Evolutionary conservation across 1,140 invertebrate species (phyloP).

Genomic region (Cydia pomonella): DNA sequence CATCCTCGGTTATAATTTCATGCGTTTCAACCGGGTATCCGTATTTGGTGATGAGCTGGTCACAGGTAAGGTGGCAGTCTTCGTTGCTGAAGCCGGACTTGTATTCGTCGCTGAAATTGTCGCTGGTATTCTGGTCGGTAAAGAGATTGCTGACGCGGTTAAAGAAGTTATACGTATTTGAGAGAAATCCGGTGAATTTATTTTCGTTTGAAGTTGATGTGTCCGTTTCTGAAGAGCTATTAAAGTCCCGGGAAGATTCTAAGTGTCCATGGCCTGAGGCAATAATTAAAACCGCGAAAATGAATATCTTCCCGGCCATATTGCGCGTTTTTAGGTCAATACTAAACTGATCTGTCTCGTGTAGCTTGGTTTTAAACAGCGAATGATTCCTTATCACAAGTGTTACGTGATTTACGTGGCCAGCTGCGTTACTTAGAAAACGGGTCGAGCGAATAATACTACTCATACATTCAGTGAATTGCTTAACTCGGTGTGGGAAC

Average conservation of each 20-base stretch:
- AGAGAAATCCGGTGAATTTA: slow-evolving; percentile 36
- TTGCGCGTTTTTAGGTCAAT: slow-evolving; percentile 4
- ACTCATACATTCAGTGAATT: background rate
- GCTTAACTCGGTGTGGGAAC: too few relatives aligned
- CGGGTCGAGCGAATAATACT: background rate
- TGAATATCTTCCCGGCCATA: slow-evolving; percentile 13
- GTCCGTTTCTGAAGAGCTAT: background rate
- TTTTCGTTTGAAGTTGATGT: background rate
- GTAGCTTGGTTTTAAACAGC: background rate
- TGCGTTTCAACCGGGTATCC: slow-evolving; percentile 51
- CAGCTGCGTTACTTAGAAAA: background rate
- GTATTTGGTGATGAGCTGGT: slow-evolving; percentile 52
- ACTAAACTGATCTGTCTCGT: slow-evolving; percentile 15
- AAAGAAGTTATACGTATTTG: slow-evolving; percentile 28
- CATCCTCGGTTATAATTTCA: slow-evolving; percentile 52
- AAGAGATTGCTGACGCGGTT: slow-evolving; percentile 33
- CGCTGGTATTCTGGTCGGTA: slow-evolving; percentile 37
- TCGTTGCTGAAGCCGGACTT: slow-evolving; percentile 41
- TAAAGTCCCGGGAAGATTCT: background rate
- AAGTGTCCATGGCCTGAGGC: slow-evolving; percentile 35
- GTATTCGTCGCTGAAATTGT: slow-evolving; percentile 39
- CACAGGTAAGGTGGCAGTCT: slow-evolving; percentile 46
- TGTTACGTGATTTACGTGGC: background rate
- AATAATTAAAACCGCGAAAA: background rate
- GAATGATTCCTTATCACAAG: slow-evolving; percentile 8